Conservation (phyloP, 2,797 vertebrate species). For the Rhynchotus rufescens region DNA sequence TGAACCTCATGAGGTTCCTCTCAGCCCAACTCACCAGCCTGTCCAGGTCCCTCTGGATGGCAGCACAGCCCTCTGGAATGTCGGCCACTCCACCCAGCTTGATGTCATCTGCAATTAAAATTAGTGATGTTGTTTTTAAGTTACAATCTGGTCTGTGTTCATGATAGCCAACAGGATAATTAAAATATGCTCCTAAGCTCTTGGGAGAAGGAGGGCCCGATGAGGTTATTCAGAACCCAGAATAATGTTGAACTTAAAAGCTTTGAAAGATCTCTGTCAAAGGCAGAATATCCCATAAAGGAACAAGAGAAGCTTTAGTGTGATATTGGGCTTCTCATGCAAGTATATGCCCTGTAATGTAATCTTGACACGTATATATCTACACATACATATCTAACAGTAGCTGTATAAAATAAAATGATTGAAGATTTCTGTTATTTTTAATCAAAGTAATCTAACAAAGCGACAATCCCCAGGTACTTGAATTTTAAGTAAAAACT, state of each 20-base stretch:
- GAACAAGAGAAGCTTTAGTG: not conserved
- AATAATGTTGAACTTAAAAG: not conserved
- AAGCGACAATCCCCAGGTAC: not conserved
- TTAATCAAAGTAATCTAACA: rapidly evolving
- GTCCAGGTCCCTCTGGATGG: no score
- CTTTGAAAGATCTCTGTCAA: not conserved
- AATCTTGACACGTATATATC: not conserved
- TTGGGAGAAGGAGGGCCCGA: not conserved
- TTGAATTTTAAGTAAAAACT: not conserved
- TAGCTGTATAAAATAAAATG: not conserved
- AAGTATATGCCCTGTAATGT: not conserved
- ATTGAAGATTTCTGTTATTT: not conserved
- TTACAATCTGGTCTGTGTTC: not conserved
- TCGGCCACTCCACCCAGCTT: no score
- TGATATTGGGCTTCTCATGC: not conserved
- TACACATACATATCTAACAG: not conserved
- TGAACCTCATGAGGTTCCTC: no score
- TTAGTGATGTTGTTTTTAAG: not conserved
- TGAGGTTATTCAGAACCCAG: not conserved
- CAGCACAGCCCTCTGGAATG: no score
- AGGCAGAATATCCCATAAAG: not conserved
- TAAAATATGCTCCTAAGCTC: not conserved
- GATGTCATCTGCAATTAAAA: no score
- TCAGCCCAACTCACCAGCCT: no score
- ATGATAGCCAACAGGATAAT: not conserved